Evolutionary conservation across 2,888 invertebrate species (phyloP), one percentile per base, ranked within the genome.

Genomic region (Habroteleia sp.): DNA sequence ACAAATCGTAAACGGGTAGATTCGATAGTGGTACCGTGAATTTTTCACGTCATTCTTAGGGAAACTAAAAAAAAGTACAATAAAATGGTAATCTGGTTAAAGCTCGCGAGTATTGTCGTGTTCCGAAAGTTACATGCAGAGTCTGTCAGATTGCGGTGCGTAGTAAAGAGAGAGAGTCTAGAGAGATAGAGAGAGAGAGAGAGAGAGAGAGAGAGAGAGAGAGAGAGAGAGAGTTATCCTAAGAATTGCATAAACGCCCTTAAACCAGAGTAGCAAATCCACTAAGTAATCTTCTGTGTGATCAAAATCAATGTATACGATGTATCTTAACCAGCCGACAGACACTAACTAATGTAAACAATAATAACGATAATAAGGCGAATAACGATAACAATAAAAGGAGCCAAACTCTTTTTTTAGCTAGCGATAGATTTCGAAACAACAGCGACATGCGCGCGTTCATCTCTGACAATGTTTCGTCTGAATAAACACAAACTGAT

Each of bases 321-420:
- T 52, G 52, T 52, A 52, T 16, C 16, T 46, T 46, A 46, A 46
- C 27, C 54, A 54, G 27, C 29, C 16, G 16, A 29, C 54, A 39
- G 17, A 41, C 42, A 33, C 33, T 56, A 41, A 56, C 54, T 56
- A 56, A 42, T 33, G 33, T 42, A 42, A 56, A 56, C 39, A 31
- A 56, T 50, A 50, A 35, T 50, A 35, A 50, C 25, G 50, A 44
- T 50, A 50, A 50, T 50, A 50, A 50, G 23, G 25, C 56, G 42
- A 56, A 42, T 42, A 54, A 54, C 56, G 42, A 56, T 42, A 42
- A 56, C 41, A 52, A 52, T 27, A 52, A 25, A 41, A 56, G 13
- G 31, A 58, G 44, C 58, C 58, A 60, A 60, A 60, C 35, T 27
- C 46, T 13, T 60, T 60, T 60, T 58, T 46, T 46, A 58, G 37